Evolutionary conservation across 2,113 vertebrate genomes (phyloP).

Genomic region (Nothoprocta pentlandii): DNA sequence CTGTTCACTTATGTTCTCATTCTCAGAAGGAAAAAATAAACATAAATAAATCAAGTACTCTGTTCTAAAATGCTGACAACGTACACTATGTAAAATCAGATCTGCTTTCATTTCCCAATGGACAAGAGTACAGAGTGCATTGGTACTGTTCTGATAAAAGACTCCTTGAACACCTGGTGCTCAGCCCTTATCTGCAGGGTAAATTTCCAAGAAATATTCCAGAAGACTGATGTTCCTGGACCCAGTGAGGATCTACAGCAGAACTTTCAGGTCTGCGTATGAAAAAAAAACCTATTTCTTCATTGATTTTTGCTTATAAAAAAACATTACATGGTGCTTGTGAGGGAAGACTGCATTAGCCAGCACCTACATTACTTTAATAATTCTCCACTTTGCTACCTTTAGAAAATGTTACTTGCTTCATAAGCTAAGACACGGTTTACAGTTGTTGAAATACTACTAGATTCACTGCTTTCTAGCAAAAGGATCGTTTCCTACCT

Average conservation of each 20-base stretch:
- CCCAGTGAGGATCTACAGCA: background rate
- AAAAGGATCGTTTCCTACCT: background rate
- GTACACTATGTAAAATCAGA: background rate
- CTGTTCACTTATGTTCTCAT: background rate
- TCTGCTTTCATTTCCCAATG: conserved; percentile 1
- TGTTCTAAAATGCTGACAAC: background rate
- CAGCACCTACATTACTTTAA: background rate
- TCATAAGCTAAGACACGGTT: background rate
- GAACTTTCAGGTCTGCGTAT: background rate
- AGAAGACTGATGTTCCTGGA: background rate
- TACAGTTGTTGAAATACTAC: background rate
- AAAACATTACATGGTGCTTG: background rate
- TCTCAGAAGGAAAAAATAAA: background rate
- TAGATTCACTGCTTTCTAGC: background rate
- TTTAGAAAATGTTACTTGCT: background rate
- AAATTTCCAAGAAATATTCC: background rate
- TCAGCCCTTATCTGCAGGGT: background rate
- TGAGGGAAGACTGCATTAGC: background rate
- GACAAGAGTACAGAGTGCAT: background rate
- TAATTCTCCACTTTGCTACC: background rate
- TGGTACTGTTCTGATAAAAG: background rate
- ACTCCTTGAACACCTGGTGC: background rate
- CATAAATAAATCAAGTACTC: background rate
- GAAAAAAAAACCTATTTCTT: background rate
- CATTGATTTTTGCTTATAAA: background rate